Conservation (phyloP, 2,888 invertebrate species). For the Drosophila infuscata region DNA sequence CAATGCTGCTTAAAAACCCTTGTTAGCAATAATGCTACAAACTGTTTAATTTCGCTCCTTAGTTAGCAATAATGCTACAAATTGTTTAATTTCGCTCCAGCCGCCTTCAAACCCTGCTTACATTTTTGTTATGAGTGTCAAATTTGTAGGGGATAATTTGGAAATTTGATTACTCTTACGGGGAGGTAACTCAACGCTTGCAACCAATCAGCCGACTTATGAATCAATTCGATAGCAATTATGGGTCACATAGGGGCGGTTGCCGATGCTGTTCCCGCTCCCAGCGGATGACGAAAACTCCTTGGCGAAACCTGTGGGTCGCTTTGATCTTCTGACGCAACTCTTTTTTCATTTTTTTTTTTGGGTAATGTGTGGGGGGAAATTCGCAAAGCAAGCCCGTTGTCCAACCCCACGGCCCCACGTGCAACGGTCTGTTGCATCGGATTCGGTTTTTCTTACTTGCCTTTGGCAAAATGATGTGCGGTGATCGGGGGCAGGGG, state of each 20-base stretch:
- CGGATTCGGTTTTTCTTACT: conserved; percentile 23
- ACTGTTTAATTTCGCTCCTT: not conserved
- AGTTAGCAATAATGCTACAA: not conserved
- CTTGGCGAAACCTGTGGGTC: conserved; percentile 25
- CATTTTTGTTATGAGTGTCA: not conserved
- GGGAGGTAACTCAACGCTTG: not conserved
- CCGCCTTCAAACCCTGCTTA: not conserved
- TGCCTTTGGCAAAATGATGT: conserved; percentile 41
- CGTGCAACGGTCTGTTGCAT: conserved; percentile 29
- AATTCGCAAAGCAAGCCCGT: not conserved
- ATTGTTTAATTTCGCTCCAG: not conserved
- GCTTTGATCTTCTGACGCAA: conserved; percentile 67
- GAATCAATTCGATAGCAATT: conserved; percentile 10
- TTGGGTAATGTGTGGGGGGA: conserved; percentile 30
- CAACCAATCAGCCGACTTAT: not conserved
- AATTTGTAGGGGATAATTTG: not conserved
- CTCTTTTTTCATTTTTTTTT: conserved; percentile 4
- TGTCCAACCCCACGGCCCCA: not conserved
- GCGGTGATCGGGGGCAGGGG: not conserved
- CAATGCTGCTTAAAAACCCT: not conserved
- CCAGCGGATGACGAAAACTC: conserved; percentile 40
- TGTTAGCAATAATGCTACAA: not conserved
- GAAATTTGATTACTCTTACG: not conserved
- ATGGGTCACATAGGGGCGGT: conserved; percentile 40
- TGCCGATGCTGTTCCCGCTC: not conserved